Base-by-base conservation (phyloP, 92 coral and sea anemone genomes). In the Isaurus tuberculatus region DNA sequence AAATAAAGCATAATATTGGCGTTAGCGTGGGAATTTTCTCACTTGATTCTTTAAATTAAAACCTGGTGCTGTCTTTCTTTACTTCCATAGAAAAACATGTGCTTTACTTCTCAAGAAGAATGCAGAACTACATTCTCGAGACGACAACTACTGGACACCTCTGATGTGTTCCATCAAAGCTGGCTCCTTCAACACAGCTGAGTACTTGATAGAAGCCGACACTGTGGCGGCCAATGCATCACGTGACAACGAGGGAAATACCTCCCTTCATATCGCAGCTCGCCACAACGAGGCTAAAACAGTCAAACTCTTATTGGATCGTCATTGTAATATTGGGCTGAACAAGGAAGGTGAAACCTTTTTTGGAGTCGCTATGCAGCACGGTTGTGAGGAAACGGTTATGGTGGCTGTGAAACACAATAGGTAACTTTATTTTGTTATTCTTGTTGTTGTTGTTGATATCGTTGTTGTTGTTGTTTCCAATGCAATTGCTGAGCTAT, bases 201-300 rank as follows among this genome's bases (percentile, higher is more conserved):
- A 88, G 28, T 67, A 91, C 30, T 81, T 78, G 29, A 73, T 84
- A 48, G 70, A 88, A n/a, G 73, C 81, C 5, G 92, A 91, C 22
- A 27, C 51, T 16, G 79, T 83, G 22, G 92, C 89, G 31, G 72
- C 85, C 66, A 53, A 75, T 4, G 85, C 86, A 23, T 90, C 90
- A 46, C 81, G 43, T n/a, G 97, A 93, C 80, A 65, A 31, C 13
- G 70, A 68, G 6, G 94, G 94, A 11, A 91, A 91, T 64, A 91
- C 97, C 0, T 92, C 97, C 15, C 79, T 93, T 51, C 92, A 91
- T 15, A 34, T 93, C 28, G 94, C 94, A 1, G 93, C 97, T 1
- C 81, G 79, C 10, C 78, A 79, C 27, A 89, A 89, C 53, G 81
- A 91, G 43, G 84, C 82, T 57, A 81, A 74, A 0, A 84, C 85